These are phyloP conservation scores for Acrossocheilus wenchowensis DNA, from an alignment of 2,797 vertebrate genomes.

Conservation along the genomic window DNA sequence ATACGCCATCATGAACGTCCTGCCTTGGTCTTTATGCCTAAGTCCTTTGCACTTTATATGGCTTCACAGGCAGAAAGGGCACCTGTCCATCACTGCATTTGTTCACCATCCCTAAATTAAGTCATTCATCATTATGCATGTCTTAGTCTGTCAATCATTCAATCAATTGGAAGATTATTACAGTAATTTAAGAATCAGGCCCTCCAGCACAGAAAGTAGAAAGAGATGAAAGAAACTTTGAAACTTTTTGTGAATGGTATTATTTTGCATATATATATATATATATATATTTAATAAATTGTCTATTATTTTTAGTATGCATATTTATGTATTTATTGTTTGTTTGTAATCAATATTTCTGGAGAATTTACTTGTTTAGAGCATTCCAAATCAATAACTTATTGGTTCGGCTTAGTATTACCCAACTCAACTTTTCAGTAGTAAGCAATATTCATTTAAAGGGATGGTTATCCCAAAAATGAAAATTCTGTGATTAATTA, in stretches of 20 bases:
- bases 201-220: constrained; percentile 62
- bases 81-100: constrained; percentile 64
- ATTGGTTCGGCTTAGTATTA: neutral
- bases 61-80: constrained; percentile 64
- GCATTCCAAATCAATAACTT: constrained; percentile 7
- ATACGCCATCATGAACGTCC: constrained; percentile 43
- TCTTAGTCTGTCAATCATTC: constrained; percentile 78
- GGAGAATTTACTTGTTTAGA: neutral
- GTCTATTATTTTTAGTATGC: neutral
- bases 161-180: constrained; percentile 77
- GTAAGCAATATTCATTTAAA: neutral
- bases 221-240: constrained; percentile 22
- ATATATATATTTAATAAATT: neutral
- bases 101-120: constrained; percentile 61
- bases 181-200: constrained; percentile 75
- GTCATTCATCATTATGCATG: constrained; percentile 71
- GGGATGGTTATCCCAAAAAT: too few species aligned
- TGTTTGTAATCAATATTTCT: too few species aligned
- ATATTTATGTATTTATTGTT: neutral
- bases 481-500: neutral
- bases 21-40: constrained; percentile 50
- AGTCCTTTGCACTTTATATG: constrained; percentile 67
- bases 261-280: neutral
- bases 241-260: constrained; percentile 31
- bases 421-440: neutral